These are phyloP conservation scores for Rhodeus uyekii DNA, from an alignment of 2,797 vertebrate genomes.

Conservation along the genomic window DNA sequence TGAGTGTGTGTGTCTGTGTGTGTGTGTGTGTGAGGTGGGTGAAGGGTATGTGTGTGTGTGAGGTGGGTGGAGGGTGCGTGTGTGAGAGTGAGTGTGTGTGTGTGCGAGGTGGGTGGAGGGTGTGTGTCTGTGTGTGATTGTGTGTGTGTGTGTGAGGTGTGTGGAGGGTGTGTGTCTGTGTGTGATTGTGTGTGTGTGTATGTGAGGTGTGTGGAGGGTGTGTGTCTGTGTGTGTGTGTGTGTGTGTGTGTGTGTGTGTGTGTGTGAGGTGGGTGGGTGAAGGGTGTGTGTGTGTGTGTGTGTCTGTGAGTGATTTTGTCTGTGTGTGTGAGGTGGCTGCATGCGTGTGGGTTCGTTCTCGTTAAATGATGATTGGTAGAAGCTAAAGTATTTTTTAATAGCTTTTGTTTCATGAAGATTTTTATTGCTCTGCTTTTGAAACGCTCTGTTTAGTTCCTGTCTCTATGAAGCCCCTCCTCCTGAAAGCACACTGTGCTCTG, in stretches of 20 bases:
- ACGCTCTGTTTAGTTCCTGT: too few species aligned
- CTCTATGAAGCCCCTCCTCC: too few species aligned
- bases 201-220: background rate
- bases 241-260: background rate
- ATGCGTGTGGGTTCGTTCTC: background rate
- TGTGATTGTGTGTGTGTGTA: background rate
- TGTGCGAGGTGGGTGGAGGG: background rate
- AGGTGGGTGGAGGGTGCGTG: background rate
- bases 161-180: background rate
- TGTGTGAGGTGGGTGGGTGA: background rate
- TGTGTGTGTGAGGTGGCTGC: background rate
- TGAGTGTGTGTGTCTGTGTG: conserved; percentile 1
- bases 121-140: background rate
- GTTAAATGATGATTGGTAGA: background rate
- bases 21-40: background rate
- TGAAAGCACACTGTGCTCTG: too few species aligned
- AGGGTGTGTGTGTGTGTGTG: background rate
- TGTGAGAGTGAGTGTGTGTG: background rate
- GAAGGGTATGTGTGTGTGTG: background rate
- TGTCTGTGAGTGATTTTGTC: background rate
- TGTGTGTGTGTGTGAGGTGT: background rate
- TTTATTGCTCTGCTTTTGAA: too few species aligned
- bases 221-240: background rate
- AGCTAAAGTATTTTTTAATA: conserved; percentile 4
- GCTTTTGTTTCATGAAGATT: background rate